Evolutionary conservation across 2,888 invertebrate species (phyloP).

Genomic region (Leptura quadrifasciata): DNA sequence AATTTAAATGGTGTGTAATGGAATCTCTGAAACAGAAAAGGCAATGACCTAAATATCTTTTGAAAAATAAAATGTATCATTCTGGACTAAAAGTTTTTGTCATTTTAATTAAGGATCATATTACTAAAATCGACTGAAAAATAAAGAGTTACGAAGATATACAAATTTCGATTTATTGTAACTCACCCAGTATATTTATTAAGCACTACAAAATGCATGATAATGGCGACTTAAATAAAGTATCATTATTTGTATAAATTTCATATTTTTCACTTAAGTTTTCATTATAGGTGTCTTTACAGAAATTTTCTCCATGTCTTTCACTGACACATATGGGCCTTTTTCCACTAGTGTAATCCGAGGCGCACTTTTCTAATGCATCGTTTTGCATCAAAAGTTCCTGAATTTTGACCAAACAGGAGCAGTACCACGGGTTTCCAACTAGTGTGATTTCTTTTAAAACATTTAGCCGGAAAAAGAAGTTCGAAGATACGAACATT

Average conservation of each 20-base stretch:
- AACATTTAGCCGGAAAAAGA: conserved; percentile 45
- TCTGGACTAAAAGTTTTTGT: no score
- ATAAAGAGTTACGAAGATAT: no score
- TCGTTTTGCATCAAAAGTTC: conserved; percentile 47
- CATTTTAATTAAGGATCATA: no score
- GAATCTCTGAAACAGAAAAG: no score
- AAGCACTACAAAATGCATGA: conserved; percentile 6
- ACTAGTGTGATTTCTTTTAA: conserved; percentile 51
- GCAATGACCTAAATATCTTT: no score
- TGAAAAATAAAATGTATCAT: no score
- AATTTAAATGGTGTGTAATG: no score
- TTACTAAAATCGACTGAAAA: no score
- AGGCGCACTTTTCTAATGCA: conserved; percentile 46
- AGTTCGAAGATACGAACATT: conserved; percentile 53
- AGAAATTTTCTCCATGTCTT: conserved; percentile 27
- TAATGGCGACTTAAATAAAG: neutral
- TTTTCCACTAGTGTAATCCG: conserved; percentile 40
- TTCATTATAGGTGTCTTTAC: conserved; percentile 42
- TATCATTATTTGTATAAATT: conserved; percentile 9
- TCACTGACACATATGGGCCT: conserved; percentile 52
- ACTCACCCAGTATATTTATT: no score
- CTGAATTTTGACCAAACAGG: conserved; percentile 48
- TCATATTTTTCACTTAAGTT: conserved; percentile 42
- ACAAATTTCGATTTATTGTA: no score
- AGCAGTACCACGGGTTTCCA: conserved; percentile 57